A percentile compares a stretch with the other conserved stretches of the same genome.
Conservation (phyloP, 2,113 vertebrate species). For the Dicerorhinus sumatrensis region DNA sequence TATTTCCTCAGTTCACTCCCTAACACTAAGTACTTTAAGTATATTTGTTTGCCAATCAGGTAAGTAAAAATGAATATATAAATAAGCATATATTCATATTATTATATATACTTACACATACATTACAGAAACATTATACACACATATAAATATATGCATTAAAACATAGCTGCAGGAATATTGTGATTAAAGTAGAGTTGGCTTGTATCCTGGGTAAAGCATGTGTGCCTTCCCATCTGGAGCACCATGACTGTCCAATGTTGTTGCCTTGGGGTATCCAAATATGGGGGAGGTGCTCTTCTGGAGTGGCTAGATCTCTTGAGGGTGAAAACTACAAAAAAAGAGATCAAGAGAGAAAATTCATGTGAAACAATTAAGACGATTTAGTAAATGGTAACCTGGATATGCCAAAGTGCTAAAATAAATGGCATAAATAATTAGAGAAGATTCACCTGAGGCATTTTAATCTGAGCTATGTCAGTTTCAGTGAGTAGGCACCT, state of each 20-base stretch:
- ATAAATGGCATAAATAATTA: not conserved
- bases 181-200: not conserved
- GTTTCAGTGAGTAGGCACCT: not conserved
- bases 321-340: not conserved
- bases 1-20: not conserved
- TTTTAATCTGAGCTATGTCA: not conserved
- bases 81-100: not conserved
- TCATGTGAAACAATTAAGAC: not conserved
- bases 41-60: not conserved
- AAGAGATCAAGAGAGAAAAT: not conserved
- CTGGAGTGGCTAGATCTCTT: not conserved
- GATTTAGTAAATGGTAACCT: not conserved
- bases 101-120: not conserved
- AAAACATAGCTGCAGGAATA: not conserved
- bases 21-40: constrained; percentile 22
- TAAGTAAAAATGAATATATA: constrained; percentile 22
- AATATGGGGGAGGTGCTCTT: not conserved
- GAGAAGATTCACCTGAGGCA: not conserved
- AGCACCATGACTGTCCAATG: not conserved
- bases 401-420: not conserved
- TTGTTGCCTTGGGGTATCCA: not conserved
- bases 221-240: not conserved
- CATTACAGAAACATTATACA: not conserved
- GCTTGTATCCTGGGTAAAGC: not conserved
- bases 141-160: not conserved